These are phyloP conservation scores for Drosophila pallidifrons DNA, from an alignment of 1,140 invertebrate genomes.

Conservation along the genomic window DNA sequence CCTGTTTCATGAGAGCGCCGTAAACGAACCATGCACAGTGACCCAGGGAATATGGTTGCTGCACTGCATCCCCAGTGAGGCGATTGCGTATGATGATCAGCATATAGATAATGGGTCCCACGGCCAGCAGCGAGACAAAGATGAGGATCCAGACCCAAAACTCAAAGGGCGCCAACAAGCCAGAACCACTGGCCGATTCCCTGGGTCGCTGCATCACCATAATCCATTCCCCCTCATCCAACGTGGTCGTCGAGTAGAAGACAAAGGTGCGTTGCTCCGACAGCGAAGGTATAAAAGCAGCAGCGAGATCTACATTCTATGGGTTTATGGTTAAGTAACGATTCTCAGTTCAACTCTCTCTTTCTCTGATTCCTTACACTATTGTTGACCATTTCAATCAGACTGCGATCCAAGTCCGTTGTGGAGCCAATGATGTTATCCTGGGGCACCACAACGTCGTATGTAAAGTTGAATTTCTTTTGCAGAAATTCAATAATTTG, in stretches of 20 bases:
- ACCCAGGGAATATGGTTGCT: constrained; percentile 87
- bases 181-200: constrained; percentile 93
- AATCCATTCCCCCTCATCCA: constrained; percentile 91
- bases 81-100: constrained; percentile 88
- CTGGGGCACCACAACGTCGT: constrained; percentile 88
- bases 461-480: constrained; percentile 90
- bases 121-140: constrained; percentile 89
- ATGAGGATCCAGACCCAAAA: constrained; percentile 92
- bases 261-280: constrained; percentile 86
- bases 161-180: constrained; percentile 92
- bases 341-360: neutral
- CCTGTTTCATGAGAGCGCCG: constrained; percentile 94
- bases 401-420: constrained; percentile 86
- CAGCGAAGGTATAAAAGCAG: constrained; percentile 91
- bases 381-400: constrained; percentile 85
- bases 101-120: constrained; percentile 92
- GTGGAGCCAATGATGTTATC: constrained; percentile 85
- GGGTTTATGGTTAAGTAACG: neutral
- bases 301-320: constrained; percentile 91
- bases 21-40: constrained; percentile 95
- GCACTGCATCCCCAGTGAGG: constrained; percentile 86
- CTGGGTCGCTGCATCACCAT: constrained; percentile 92
- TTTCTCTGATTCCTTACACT: constrained; percentile 50
- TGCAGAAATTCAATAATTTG: constrained; percentile 89
- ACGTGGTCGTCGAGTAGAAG: constrained; percentile 87